These are phyloP conservation scores for Argynnis bischoffii DNA, from an alignment of 2,888 invertebrate genomes.

Conservation along the genomic window DNA sequence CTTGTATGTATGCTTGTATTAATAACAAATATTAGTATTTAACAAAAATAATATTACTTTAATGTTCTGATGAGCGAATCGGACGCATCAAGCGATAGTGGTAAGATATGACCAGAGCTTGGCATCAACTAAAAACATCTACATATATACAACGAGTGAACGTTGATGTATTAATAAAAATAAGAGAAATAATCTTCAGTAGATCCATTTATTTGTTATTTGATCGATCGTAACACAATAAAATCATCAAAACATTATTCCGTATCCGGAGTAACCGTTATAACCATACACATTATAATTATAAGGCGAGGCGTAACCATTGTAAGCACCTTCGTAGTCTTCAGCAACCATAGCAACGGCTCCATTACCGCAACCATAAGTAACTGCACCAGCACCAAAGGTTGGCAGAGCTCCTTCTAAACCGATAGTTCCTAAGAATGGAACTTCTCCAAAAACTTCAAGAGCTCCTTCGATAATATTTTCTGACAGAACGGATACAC, in stretches of 20 bases:
- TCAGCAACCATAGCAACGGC: slow-evolving; percentile 5
- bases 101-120: background rate
- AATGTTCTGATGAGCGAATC: no score
- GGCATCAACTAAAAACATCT: no score
- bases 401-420: slow-evolving; percentile 49
- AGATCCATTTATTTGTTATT: background rate
- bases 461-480: slow-evolving; percentile 31
- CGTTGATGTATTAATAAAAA: background rate
- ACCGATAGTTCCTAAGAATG: slow-evolving; percentile 51
- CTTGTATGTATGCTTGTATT: no score
- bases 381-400: slow-evolving; percentile 48
- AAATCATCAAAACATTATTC: slow-evolving; percentile 1
- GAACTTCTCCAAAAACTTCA: slow-evolving; percentile 41
- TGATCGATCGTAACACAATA: background rate
- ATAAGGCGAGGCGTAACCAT: slow-evolving; percentile 6
- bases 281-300: slow-evolving; percentile 3
- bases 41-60: no score
- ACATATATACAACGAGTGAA: background rate
- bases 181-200: background rate
- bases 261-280: slow-evolving; percentile 4
- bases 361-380: slow-evolving; percentile 41
- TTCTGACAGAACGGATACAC: slow-evolving; percentile 42
- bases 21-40: no score
- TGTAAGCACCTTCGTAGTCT: background rate
- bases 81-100: no score